These are phyloP conservation scores for Temnothorax curvispinosus DNA, from an alignment of 1,140 invertebrate species.

Conservation along the genomic window DNA sequence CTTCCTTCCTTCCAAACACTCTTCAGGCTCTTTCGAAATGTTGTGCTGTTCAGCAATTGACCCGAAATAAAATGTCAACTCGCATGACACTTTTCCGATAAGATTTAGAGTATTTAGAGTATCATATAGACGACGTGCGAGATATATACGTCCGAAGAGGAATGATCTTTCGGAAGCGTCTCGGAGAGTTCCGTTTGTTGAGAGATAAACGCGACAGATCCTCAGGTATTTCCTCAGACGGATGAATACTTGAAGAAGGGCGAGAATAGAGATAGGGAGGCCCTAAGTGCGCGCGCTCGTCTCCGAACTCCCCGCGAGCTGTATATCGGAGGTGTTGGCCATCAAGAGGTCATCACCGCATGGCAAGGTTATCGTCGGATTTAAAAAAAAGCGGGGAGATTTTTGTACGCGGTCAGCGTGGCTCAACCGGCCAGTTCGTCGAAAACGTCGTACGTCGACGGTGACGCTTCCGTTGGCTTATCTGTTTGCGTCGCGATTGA, in stretches of 20 bases:
- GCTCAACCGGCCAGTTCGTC: conserved; percentile 58
- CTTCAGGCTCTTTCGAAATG: neutral
- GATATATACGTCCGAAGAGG: neutral
- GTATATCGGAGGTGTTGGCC: conserved; percentile 69
- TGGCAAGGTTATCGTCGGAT: conserved; percentile 80
- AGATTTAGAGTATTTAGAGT: neutral
- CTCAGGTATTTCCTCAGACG: neutral
- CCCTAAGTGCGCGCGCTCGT: neutral
- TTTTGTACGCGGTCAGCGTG: conserved; percentile 74
- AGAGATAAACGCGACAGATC: neutral
- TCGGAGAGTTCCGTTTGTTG: neutral
- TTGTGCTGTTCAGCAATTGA: neutral
- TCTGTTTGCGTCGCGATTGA: neutral
- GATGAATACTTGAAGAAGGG: neutral
- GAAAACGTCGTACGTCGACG: conserved; percentile 67
- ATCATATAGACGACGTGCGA: neutral
- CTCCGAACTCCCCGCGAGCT: conserved; percentile 11
- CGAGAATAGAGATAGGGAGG: no score
- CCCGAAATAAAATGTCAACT: neutral
- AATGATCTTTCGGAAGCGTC: neutral
- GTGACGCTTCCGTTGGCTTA: conserved; percentile 19
- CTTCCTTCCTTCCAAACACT: neutral
- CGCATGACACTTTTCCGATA: neutral
- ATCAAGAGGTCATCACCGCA: conserved; percentile 74
- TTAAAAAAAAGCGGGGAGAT: conserved; percentile 77